Evolutionary conservation across 2,888 invertebrate species (phyloP), one percentile per base, ranked within the genome.

Genomic region (Nipponacmea schrenckii): DNA sequence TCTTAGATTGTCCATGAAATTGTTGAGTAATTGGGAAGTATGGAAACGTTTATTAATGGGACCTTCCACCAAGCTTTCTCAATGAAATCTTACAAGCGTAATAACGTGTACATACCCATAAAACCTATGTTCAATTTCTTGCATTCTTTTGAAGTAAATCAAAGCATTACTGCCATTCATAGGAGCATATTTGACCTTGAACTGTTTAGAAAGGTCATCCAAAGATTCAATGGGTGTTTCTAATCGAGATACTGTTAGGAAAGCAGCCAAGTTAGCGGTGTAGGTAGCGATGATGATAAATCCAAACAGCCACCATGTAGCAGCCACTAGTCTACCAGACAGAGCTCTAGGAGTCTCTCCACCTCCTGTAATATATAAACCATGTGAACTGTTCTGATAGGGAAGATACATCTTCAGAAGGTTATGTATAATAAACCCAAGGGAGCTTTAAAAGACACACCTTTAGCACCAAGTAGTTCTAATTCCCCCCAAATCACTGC

Each of bases 271-370:
- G 89, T 98, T 98, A 0, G 98, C 98, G 0, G 98, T 98, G 90
- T 98, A 98, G 0, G 97, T 97, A 3, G 98, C 98, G 86, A 98
- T 98, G 79, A 98, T 97, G 87, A 98, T 98, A 89, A 98, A 98
- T 0, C 98, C 97, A 90, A 98, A 98, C 31, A 98, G 91, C 98
- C 98, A 98, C 98, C 97, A 98, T 0, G 98, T 98, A 1, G 98
- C 98, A 0, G 98, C 98, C 0, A 98, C 94, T 15, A 98, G 90
- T 67, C 98, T 92, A 0, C 98, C 98, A 0, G 97, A 97, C 0
- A 98, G 91, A 89, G 98, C 98, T 89, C 97, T 96, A 0, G 87
- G 87, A 4, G 87, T 85, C 68, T 87, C 86, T 0, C 87, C 87
- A 17, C 87, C 87, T 67, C 87, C 87, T 87, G 70, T 17, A 62